phyloP scores from a whole-genome alignment of 2,797 vertebrate genomes.

The Gorsachius magnificus region DNA sequence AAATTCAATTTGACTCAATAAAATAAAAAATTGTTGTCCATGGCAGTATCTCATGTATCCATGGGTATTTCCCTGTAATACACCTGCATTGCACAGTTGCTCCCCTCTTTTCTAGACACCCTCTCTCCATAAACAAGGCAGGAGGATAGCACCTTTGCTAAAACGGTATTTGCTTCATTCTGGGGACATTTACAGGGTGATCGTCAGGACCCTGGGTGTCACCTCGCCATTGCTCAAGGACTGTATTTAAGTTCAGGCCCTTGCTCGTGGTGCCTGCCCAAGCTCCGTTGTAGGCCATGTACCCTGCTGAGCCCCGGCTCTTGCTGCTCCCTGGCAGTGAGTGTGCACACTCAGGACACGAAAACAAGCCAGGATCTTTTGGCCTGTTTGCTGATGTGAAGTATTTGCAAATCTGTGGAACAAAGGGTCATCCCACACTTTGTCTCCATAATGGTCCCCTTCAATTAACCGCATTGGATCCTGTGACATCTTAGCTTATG shows the following conservation, averaged over 20 bases:
- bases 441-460: neutral
- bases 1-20: neutral
- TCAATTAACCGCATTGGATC: neutral
- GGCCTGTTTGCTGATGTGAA: neutral
- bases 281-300: accelerated
- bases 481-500: neutral
- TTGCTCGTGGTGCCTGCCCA: accelerated
- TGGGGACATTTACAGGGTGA: neutral
- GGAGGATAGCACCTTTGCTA: neutral
- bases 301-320: neutral
- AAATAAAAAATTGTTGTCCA: neutral
- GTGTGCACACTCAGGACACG: neutral
- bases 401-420: neutral
- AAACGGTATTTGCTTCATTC: neutral
- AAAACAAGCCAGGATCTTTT: neutral
- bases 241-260: neutral
- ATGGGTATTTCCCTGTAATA: neutral
- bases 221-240: neutral
- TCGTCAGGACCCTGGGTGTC: accelerated
- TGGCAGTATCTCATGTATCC: neutral
- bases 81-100: neutral
- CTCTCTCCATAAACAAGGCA: neutral
- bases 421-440: neutral
- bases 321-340: accelerated
- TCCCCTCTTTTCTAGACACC: neutral